Percentiles rank a stretch among this genome's conserved stretches.
phyloP scores from a whole-genome alignment of 2,888 invertebrate genomes.

The Dascillus cervinus region DNA sequence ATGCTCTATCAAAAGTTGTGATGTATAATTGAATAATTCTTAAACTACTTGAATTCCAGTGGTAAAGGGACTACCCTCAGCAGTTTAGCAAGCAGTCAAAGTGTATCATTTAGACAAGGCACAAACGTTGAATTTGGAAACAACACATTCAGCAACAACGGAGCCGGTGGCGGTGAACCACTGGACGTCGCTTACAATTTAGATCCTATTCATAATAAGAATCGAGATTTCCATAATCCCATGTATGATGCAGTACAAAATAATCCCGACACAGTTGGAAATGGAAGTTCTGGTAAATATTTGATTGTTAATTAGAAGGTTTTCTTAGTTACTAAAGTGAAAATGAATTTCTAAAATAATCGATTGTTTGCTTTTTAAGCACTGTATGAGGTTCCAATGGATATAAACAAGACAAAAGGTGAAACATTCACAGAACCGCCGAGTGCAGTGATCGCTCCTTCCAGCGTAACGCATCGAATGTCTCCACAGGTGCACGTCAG shows the following conservation, averaged over 20 bases:
- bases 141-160: slow-evolving; percentile 50
- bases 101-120: slow-evolving; percentile 88
- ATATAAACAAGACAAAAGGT: slow-evolving; percentile 55
- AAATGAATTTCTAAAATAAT: too few relatives aligned
- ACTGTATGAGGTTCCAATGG: slow-evolving; percentile 77
- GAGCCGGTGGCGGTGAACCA: slow-evolving; percentile 48
- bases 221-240: slow-evolving; percentile 93
- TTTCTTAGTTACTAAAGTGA: not conserved
- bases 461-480: slow-evolving; percentile 71
- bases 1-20: not conserved
- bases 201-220: slow-evolving; percentile 69
- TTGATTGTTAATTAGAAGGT: too few relatives aligned
- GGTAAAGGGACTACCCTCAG: slow-evolving; percentile 75
- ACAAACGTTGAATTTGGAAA: slow-evolving; percentile 85
- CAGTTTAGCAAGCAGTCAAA: slow-evolving; percentile 77
- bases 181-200: slow-evolving; percentile 72
- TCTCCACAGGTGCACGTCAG: slow-evolving; percentile 65
- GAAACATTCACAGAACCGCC: slow-evolving; percentile 51
- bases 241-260: slow-evolving; percentile 91
- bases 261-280: slow-evolving; percentile 50
- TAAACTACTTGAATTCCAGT: slow-evolving; percentile 41
- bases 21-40: slow-evolving; percentile 1
- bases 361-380: slow-evolving; percentile 39
- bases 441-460: slow-evolving; percentile 74
- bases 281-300: slow-evolving; percentile 49